phyloP scores from a whole-genome alignment of 2,888 invertebrate species.

The Cremastinae sp. region DNA sequence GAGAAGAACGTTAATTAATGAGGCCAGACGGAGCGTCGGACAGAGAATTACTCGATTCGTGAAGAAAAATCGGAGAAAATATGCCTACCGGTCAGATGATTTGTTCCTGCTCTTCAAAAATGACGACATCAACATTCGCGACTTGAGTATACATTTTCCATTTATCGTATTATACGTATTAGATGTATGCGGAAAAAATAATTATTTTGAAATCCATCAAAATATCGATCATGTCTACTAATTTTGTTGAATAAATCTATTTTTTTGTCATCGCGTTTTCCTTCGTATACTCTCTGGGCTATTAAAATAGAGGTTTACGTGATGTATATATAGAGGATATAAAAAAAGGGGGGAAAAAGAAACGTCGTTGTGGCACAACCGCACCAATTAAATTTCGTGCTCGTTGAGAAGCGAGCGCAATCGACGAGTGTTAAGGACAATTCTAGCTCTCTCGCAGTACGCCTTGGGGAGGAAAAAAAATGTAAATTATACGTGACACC shows the following conservation, averaged over 20 bases:
- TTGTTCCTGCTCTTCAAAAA: conserved; percentile 12
- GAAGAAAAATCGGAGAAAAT: conserved; percentile 1
- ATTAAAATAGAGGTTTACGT: neutral
- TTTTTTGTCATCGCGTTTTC: no score
- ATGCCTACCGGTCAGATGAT: neutral
- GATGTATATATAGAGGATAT: no score
- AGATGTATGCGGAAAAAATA: no score
- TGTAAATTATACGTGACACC: conserved; percentile 4
- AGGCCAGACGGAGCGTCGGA: conserved; percentile 5
- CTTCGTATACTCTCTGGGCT: no score
- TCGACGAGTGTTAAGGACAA: conserved; percentile 39
- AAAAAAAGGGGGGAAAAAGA: conserved; percentile 6
- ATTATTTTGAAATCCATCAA: no score
- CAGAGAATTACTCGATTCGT: conserved; percentile 42
- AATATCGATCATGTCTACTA: no score
- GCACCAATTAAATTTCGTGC: conserved; percentile 39
- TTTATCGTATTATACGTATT: no score
- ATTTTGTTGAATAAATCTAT: no score
- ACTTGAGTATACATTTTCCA: no score
- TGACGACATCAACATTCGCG: neutral
- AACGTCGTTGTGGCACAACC: conserved; percentile 43
- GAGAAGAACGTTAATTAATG: conserved; percentile 35
- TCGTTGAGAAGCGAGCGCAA: conserved; percentile 5
- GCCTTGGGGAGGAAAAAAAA: conserved; percentile 10
- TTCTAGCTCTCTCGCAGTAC: conserved; percentile 34